Base-by-base conservation (phyloP, 2,797 vertebrate species). In the Megaceryle alcyon region DNA sequence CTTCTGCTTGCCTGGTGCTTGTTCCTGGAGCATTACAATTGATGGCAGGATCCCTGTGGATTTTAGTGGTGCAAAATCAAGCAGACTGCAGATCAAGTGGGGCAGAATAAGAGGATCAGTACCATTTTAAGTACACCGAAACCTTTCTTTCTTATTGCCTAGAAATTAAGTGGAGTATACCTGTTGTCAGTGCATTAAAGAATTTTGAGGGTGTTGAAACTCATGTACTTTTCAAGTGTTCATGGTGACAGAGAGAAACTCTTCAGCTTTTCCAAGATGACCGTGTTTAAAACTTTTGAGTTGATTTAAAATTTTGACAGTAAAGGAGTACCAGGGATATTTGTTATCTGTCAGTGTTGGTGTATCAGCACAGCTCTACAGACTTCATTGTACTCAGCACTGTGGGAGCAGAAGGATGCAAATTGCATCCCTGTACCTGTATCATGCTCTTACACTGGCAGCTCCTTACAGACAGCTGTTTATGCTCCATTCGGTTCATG, bases 361-460 rank as follows among this genome's bases (percentile, higher is more conserved):
- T 56, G 57, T 59, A 5, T 53, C 10, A 12, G 37, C 64, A 5
- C 19, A 10, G 29, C 10, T 43, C 53, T 53, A 44, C 4, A 1
- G 20, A 2, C 31, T 57, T 43, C 0, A 35, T 25, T 10, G 48
- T 14, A 33, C 61, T n/a, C 20, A 18, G 78, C 3, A 1, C 26
- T 16, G 63, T 1, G 0, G 43, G 37, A 65, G 25, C 51, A 26
- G 66, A 51, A 75, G 35, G 37, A 5, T 18, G 43, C 0, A 2
- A 0, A 3, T 18, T 25, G 19, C 35, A 7, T 44, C 64, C 49
- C 26, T 12, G 14, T 33, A 21, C 54, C 66, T 63, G 51, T 33
- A 2, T 48, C 2, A 0, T n/a, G 13, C 35, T 66, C 41, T 86
- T 16, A 0, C 0, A 1, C 26, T 59, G 81, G 35, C 82, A 77